Conservation (phyloP, 2,113 vertebrate species). For the Alaudala cheleensis region DNA sequence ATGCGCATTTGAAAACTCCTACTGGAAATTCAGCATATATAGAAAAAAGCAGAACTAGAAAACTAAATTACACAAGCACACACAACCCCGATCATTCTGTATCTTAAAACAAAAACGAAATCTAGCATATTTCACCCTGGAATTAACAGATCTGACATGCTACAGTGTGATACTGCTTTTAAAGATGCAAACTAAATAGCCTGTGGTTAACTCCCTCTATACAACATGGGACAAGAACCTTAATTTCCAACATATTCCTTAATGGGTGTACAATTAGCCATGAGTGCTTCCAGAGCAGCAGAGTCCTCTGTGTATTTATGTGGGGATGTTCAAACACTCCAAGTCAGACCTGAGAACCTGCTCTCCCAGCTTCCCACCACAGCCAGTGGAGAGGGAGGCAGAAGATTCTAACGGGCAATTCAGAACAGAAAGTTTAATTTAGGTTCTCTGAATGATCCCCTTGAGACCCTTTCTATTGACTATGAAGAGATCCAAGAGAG, state of each 20-base stretch:
- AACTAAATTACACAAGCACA: neutral
- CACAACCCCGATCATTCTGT: neutral
- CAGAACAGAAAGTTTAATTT: neutral
- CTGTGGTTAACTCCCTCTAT: neutral
- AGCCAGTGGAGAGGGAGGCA: neutral
- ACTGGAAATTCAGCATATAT: neutral
- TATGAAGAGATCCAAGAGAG: neutral
- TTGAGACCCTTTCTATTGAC: neutral
- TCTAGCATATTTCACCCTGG: neutral
- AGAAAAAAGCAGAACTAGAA: neutral
- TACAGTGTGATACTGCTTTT: neutral
- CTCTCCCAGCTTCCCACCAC: neutral
- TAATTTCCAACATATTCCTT: neutral
- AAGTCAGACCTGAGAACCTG: neutral
- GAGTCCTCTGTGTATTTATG: neutral
- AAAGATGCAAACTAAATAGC: neutral
- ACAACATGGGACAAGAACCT: neutral
- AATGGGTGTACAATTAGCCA: neutral
- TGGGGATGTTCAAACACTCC: neutral
- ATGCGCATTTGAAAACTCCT: neutral
- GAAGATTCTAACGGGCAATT: neutral
- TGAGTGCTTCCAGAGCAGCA: neutral
- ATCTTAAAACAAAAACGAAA: neutral
- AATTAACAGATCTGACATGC: neutral
- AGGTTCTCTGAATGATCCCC: neutral